Evolutionary conservation across 1,140 invertebrate species (phyloP).

Genomic region (Sminthurinus signatus): DNA sequence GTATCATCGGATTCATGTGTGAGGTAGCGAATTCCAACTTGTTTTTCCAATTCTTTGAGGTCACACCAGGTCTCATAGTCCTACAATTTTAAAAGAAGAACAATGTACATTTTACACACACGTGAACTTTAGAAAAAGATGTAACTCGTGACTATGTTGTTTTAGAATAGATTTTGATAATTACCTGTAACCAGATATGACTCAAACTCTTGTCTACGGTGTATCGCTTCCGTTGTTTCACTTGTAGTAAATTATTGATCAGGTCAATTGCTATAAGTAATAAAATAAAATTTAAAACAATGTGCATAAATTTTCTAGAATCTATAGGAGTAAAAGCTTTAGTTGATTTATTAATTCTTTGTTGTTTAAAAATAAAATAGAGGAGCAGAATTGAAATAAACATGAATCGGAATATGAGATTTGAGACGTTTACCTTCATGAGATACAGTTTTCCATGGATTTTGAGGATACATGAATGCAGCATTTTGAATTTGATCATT

Average conservation of each 20-base stretch:
- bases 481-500: slow-evolving; percentile 99
- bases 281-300: slow-evolving; percentile 43
- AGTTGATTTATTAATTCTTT: background rate
- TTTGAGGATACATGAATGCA: slow-evolving; percentile 98
- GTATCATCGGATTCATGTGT: slow-evolving; percentile 87
- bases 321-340: background rate
- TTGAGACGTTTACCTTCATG: slow-evolving; percentile 85
- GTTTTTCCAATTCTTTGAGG: slow-evolving; percentile 75
- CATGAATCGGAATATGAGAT: no score
- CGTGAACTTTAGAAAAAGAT: no score
- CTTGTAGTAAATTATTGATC: slow-evolving; percentile 96
- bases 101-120: background rate
- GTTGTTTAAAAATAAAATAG: background rate
- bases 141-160: no score
- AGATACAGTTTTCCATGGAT: slow-evolving; percentile 98
- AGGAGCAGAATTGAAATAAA: no score
- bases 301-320: slow-evolving; percentile 1
- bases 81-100: slow-evolving; percentile 48
- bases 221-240: slow-evolving; percentile 93
- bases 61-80: slow-evolving; percentile 95
- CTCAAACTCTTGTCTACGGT: slow-evolving; percentile 93
- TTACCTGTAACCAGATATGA: slow-evolving; percentile 88
- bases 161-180: no score
- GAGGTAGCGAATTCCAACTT: slow-evolving; percentile 77
- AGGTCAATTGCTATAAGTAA: slow-evolving; percentile 92